Conservation (phyloP, 1,140 invertebrate species). For the Phenacoccus solenopsis region DNA sequence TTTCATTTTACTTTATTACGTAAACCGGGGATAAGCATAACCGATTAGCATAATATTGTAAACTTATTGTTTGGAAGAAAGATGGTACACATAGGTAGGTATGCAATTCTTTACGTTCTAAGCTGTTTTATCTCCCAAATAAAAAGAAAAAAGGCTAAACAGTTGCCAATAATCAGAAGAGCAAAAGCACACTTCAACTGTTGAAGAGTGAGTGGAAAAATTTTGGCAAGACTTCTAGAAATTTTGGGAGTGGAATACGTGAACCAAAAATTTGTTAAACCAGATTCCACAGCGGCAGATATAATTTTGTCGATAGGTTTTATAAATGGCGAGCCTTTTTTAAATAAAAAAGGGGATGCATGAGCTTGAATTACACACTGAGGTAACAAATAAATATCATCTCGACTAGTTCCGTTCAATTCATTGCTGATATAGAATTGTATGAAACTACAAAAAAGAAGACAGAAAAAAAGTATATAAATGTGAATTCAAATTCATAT, state of each 20-base stretch:
- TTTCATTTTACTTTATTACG: no score
- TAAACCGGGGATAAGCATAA: no score
- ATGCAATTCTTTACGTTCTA: no score
- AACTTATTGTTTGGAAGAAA: no score
- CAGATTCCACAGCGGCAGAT: conserved; percentile 8
- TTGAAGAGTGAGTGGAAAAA: background rate
- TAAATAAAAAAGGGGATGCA: conserved; percentile 17
- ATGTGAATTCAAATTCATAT: no score
- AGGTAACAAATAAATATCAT: conserved; percentile 11
- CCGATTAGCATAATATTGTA: no score
- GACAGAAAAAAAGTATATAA: no score
- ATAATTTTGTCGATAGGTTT: conserved; percentile 15
- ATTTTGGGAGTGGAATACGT: conserved; percentile 11
- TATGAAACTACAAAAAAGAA: conserved; percentile 9
- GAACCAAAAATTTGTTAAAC: conserved; percentile 19
- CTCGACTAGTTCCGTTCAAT: background rate
- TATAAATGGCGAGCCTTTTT: conserved; percentile 6
- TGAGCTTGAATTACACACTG: conserved; percentile 18
- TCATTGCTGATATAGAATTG: conserved; percentile 18
- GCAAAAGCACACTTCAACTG: background rate
- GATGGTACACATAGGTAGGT: no score
- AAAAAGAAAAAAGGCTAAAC: background rate
- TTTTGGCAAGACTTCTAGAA: background rate
- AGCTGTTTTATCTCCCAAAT: background rate
- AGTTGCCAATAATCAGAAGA: background rate